Conservation (phyloP, 1,140 invertebrate genomes). For the Drosophila littoralis region DNA sequence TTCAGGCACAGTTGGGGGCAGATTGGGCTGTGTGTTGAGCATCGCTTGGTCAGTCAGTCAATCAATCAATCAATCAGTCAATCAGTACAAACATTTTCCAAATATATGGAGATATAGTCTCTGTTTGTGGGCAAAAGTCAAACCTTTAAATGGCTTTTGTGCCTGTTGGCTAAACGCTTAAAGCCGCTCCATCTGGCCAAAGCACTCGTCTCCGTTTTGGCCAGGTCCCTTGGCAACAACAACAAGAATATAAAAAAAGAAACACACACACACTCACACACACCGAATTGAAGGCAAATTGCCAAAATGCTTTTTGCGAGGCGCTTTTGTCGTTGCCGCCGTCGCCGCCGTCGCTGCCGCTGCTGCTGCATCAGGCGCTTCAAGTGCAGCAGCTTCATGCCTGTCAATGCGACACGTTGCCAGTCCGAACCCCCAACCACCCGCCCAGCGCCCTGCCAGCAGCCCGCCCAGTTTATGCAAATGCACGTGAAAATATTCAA, state of each 20-base stretch:
- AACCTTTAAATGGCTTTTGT: background rate
- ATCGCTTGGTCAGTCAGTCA: no score
- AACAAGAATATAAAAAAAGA: slow-evolving; percentile 1
- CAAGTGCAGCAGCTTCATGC: slow-evolving; percentile 58
- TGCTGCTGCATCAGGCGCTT: slow-evolving; percentile 47
- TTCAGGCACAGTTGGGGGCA: no score
- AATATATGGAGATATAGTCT: no score
- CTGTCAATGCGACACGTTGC: slow-evolving; percentile 56
- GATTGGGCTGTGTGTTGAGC: no score
- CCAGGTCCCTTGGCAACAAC: slow-evolving; percentile 12
- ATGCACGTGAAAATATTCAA: slow-evolving; percentile 82
- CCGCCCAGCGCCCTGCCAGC: background rate
- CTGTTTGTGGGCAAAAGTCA: background rate
- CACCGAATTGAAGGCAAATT: slow-evolving; percentile 68
- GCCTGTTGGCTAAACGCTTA: background rate
- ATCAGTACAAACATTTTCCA: no score
- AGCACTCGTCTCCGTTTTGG: background rate
- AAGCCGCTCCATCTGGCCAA: slow-evolving; percentile 8
- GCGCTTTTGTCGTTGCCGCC: slow-evolving; percentile 31
- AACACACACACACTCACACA: slow-evolving; percentile 7
- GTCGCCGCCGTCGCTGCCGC: slow-evolving; percentile 32
- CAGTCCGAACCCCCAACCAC: background rate
- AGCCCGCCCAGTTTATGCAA: slow-evolving; percentile 63
- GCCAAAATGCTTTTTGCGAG: slow-evolving; percentile 76
- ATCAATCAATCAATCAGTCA: no score